phyloP scores from a whole-genome alignment of 2,888 invertebrate genomes.

The Epinotia brunnichana region DNA sequence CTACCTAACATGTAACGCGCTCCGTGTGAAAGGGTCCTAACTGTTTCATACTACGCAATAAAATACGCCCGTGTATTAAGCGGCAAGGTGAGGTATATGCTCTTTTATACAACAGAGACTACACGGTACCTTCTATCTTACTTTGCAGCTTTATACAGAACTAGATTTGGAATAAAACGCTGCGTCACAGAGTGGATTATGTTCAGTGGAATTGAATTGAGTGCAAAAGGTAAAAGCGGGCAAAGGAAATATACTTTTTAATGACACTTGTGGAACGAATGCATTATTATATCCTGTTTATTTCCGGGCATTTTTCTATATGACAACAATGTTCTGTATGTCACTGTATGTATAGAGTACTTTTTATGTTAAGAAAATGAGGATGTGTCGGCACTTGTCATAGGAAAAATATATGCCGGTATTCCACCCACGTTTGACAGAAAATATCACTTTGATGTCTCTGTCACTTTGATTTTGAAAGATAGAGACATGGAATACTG shows the following conservation, averaged over 20 bases:
- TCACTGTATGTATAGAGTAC: no score
- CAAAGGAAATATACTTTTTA: not conserved
- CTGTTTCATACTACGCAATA: conserved; percentile 3
- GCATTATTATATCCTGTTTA: not conserved
- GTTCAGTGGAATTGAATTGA: conserved; percentile 16
- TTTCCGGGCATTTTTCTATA: conserved; percentile 1
- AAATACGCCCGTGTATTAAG: not conserved
- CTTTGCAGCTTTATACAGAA: conserved; percentile 5
- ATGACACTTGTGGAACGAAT: not conserved
- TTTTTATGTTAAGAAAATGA: not conserved
- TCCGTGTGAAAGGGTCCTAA: conserved; percentile 4
- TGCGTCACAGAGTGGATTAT: conserved; percentile 14
- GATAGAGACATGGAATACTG: no score
- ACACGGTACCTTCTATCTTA: not conserved
- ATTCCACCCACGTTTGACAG: no score
- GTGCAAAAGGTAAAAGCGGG: not conserved
- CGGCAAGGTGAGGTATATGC: not conserved
- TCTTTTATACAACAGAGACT: not conserved
- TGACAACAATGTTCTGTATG: not conserved
- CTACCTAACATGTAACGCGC: conserved; percentile 15
- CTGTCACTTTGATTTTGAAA: no score
- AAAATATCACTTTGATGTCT: no score
- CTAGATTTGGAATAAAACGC: conserved; percentile 10
- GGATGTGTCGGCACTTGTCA: not conserved
- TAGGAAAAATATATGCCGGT: not conserved